Base-by-base conservation (phyloP, 1,140 invertebrate genomes). In the Danaus melanippus region DNA sequence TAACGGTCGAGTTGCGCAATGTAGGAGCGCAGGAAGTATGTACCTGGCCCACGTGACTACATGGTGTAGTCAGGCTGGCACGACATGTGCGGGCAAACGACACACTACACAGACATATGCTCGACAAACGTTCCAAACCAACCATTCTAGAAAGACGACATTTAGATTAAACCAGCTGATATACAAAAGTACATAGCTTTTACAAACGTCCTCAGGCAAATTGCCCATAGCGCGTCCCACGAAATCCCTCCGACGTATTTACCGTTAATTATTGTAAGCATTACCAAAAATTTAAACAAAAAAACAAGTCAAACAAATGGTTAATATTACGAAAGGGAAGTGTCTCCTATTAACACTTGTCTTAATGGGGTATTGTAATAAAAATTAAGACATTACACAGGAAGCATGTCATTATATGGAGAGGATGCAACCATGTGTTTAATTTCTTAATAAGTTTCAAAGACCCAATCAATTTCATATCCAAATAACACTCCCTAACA, bases 31-130 rank as follows among this genome's bases (percentile, higher is more conserved):
- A 76, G 74, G 76, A 76, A 71, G 53, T 68, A 66, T 47, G 60
- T 78, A 76, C 67, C 76, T 77, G 76, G 64, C 21, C 69, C 73
- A 80, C 76, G 74, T 77, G 76, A 72, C 69, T 66, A 71, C 70
- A 67, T 67, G 60, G 67, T 55, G 51, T 48, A 46, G 45, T 53
- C 21, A 32, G 56, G 50, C 70, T 80, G 76, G 70, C 69, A 66
- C 59, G 21, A 48, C 48, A 49, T 53, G 51, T 50, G 48, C 56
- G 67, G 71, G 66, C 69, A 67, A 70, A 67, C 69, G 68, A 39
- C 61, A 11, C 48, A 50, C 48, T 70, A 66, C 66, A 63, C 54
- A 50, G 69, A 72, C 74, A 78, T 69, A 64, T 58, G 50, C 15
- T 32, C 50, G 46, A 11, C 45, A 40, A 21, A 49, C 49, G 48